Percentiles rank a stretch among this genome's conserved stretches.
Evolutionary conservation across 2,113 vertebrate species (phyloP).

Genomic region (Alethe castanea): DNA sequence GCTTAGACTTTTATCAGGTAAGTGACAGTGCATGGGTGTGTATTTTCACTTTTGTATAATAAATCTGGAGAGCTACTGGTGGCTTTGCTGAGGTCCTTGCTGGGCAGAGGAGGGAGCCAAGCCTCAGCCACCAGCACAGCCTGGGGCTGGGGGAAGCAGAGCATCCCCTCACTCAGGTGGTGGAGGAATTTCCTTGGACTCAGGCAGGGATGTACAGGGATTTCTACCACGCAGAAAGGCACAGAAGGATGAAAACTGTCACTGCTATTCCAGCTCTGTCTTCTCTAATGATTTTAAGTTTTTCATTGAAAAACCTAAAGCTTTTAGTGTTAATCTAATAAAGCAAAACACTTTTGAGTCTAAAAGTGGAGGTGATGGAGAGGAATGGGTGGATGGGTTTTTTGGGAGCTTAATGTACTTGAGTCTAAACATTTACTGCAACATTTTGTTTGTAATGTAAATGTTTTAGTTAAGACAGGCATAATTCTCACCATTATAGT

Average conservation of each 20-base stretch:
- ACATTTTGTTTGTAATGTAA: not conserved
- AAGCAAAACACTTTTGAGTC: not conserved
- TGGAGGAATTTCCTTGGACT: not conserved
- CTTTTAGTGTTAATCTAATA: not conserved
- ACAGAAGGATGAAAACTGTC: not conserved
- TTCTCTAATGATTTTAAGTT: not conserved
- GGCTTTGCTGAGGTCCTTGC: not conserved
- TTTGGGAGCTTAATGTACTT: not conserved
- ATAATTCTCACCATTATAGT: not conserved
- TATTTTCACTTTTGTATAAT: not conserved
- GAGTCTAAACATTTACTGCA: not conserved
- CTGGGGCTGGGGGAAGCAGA: fast-evolving
- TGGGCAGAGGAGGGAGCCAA: not conserved
- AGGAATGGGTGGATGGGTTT: not conserved
- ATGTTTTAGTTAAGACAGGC: not conserved
- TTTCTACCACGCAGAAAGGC: not conserved
- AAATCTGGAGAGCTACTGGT: not conserved
- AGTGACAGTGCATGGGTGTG: not conserved
- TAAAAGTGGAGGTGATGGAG: not conserved
- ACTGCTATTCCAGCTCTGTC: not conserved
- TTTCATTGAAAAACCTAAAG: not conserved
- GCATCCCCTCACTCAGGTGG: not conserved
- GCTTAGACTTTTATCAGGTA: not conserved
- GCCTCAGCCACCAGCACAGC: not conserved
- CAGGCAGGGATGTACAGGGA: fast-evolving